Evolutionary conservation across 2,888 invertebrate species (phyloP), one percentile per base, ranked within the genome.

Genomic region (Cheilosia variabilis): DNA sequence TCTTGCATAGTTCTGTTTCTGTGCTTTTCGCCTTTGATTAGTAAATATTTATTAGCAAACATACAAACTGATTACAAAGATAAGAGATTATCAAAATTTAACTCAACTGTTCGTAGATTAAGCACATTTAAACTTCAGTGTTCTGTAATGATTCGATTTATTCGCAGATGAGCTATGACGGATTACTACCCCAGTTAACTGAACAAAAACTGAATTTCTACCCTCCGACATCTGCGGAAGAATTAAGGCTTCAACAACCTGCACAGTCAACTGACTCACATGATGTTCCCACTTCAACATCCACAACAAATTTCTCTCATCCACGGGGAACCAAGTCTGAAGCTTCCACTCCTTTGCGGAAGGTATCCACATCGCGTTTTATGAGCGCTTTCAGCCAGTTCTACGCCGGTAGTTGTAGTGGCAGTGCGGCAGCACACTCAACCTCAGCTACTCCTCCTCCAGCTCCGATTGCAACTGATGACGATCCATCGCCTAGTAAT

Each of bases 141-240:
- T 37, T 52, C 24, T 31, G 50, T 73, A 62, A 60, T 71, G 41
- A 9, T 17, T 41, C 43, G 50, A 24, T 77, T 86, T 83, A 80
- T 88, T 88, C 82, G 69, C 90, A 92, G 91, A 92, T 92, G 92
- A 92, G 91, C 90, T 92, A 92, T 90, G 92, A 92, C 89, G 91
- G 90, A 83, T 88, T 92, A 68, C 88, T 91, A 73, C 90, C 92
- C 24, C 90, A 92, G 89, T 88, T 91, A 88, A 90, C 91, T 72
- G 91, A 91, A 55, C 91, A 91, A 63, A 92, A 91, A 87, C 88
- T 92, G 65, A 88, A 81, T 66, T 78, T 90, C 68, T 90, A 90
- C 68, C 89, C 89, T 50, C 43, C 79, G 31, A 57, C 82, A 81
- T 27, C 87, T n/a, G 71, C 57, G 6, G 87, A 90, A 58, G 91